Base-by-base conservation (phyloP, 2,113 vertebrate species). In the Mohoua ochrocephala region DNA sequence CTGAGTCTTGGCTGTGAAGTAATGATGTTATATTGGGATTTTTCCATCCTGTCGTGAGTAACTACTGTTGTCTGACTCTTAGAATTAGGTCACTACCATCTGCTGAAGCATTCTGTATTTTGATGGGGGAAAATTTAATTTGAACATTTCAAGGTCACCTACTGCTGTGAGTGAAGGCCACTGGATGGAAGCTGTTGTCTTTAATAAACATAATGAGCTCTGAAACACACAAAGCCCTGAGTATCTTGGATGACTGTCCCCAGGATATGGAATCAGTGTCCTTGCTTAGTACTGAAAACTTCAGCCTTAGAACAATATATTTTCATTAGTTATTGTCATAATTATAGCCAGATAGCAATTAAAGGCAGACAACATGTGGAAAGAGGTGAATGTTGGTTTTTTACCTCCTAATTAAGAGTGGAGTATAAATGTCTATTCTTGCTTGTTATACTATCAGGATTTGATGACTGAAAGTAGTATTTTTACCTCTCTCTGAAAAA, bases 131-230 rank as follows among this genome's bases (percentile, higher is more conserved):
- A 68, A 90, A 87, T 80, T 64, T 83, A 93, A 86, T 93, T 91
- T 79, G 57, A 94, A 79, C 63, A 6, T 89, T 96, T 92, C 91
- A 94, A 96, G 94, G 78, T 97, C 84, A 52, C 70, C 93, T 57
- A 27, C 68, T 71, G 83, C 75, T 87, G 77, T 78, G 88, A 95
- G 63, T 84, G 65, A 83, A 95, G 83, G 86, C 61, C 53, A 78
- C 42, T 87, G 75, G 52, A 27, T 94, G 71, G 76, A 71, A 94
- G n/a, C 65, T 84, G 84, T 68, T 93, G 44, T 80, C 75, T 92
- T 89, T 89, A 85, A 85, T 89, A 91, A 96, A 83, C 1, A 4
- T 84, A 90, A 95, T 90, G 74, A 95, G 64, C 71, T 85, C 87
- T 57, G 56, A 91, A 95, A 71, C 60, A 49, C 93, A 85, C 45